Evolutionary conservation across 2,888 invertebrate species (phyloP).

Genomic region (Smittia sp.): DNA sequence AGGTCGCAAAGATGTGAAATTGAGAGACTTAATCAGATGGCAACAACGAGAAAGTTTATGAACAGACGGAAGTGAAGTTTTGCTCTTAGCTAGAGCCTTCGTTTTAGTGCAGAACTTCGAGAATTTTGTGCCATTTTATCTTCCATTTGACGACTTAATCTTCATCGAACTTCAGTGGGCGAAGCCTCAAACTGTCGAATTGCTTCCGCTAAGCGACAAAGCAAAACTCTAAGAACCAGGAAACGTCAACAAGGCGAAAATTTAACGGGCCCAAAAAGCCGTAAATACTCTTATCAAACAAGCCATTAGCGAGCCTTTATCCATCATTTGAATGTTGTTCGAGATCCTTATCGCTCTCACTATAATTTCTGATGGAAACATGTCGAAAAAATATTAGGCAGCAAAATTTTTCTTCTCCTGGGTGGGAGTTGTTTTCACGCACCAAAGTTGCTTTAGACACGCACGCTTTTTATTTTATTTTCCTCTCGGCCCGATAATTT

Average conservation of each 20-base stretch:
- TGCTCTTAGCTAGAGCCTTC: too few species aligned
- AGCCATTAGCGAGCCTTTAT: constrained; percentile 38
- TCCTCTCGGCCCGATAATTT: constrained; percentile 21
- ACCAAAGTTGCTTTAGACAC: constrained; percentile 27
- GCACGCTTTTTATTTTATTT: constrained; percentile 6
- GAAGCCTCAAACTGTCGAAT: too few species aligned
- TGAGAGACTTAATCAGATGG: not conserved
- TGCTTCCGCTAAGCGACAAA: not conserved
- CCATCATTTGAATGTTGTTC: constrained; percentile 34
- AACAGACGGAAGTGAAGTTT: too few species aligned
- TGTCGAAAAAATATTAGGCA: constrained; percentile 30
- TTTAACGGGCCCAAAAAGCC: constrained; percentile 24
- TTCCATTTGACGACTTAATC: too few species aligned
- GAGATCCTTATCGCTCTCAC: constrained; percentile 14
- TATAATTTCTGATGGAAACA: constrained; percentile 36
- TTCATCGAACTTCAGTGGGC: too few species aligned
- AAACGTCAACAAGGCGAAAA: constrained; percentile 26
- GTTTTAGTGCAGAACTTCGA: too few species aligned
- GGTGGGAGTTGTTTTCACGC: not conserved
- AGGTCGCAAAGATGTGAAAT: not conserved
- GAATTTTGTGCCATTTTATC: too few species aligned
- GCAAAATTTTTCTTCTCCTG: not conserved
- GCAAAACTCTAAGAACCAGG: constrained; percentile 18
- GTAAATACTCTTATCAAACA: constrained; percentile 36
- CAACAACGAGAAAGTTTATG: too few species aligned